These are phyloP conservation scores for Hycleus cichorii DNA, from an alignment of 1,140 invertebrate genomes.

Conservation along the genomic window DNA sequence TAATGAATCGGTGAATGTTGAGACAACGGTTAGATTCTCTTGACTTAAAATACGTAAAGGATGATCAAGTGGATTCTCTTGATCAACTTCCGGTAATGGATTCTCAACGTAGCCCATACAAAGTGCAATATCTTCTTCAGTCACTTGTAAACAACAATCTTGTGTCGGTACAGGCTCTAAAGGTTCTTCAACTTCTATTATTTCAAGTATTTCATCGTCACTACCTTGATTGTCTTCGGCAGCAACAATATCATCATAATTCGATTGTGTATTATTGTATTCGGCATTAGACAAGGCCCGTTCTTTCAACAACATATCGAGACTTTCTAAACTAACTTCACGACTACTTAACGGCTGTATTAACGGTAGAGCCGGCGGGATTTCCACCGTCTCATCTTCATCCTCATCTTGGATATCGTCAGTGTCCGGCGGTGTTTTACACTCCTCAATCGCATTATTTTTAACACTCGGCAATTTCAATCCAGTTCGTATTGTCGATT, in stretches of 20 bases:
- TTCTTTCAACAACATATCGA: constrained; percentile 61
- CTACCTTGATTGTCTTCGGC: constrained; percentile 32
- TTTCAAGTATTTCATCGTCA: constrained; percentile 69
- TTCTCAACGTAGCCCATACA: constrained; percentile 72
- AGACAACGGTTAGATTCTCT: constrained; percentile 82
- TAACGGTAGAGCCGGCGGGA: constrained; percentile 65
- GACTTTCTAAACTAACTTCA: constrained; percentile 70
- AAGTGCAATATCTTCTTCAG: constrained; percentile 83
- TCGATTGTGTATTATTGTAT: constrained; percentile 34
- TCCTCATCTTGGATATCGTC: constrained; percentile 56
- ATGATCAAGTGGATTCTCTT: constrained; percentile 61
- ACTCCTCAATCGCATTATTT: constrained; percentile 32
- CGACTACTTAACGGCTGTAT: constrained; percentile 67
- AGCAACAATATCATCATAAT: neutral
- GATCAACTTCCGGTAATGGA: constrained; percentile 62
- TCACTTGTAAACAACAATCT: constrained; percentile 79
- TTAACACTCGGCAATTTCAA: constrained; percentile 38
- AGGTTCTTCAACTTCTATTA: constrained; percentile 73
- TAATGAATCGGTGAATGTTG: constrained; percentile 76
- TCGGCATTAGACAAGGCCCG: constrained; percentile 52
- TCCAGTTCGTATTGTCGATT: constrained; percentile 50
- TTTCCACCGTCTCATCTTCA: constrained; percentile 61
- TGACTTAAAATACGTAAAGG: constrained; percentile 79
- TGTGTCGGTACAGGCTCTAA: constrained; percentile 73
- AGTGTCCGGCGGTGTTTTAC: constrained; percentile 20